Conservation (phyloP, 1,140 invertebrate genomes). For the Drosophila nebulosa region DNA sequence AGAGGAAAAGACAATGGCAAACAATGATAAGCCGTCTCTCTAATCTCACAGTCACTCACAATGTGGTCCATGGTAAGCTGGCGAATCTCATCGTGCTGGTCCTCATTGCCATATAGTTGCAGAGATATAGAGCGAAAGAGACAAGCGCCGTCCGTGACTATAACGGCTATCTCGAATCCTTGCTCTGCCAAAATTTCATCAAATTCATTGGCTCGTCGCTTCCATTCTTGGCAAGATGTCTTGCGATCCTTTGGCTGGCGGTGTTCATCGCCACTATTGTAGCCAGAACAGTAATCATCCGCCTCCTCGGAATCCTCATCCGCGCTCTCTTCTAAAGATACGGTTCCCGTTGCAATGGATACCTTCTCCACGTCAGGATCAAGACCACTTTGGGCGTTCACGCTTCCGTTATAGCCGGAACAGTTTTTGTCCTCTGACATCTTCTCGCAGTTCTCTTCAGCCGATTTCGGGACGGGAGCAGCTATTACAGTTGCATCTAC, state of each 20-base stretch:
- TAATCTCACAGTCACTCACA: too few species aligned
- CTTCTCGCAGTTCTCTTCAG: too few species aligned
- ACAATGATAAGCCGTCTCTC: too few species aligned
- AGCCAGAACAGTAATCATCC: slow-evolving; percentile 82
- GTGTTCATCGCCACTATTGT: slow-evolving; percentile 91
- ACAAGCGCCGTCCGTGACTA: slow-evolving; percentile 95
- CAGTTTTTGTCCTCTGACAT: too few species aligned
- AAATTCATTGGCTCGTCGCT: slow-evolving; percentile 85
- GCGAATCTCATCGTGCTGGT: slow-evolving; percentile 92
- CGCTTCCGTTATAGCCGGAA: too few species aligned
- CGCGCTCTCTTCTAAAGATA: too few species aligned
- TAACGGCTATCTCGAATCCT: slow-evolving; percentile 92
- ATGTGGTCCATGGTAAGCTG: slow-evolving; percentile 97
- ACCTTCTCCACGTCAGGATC: too few species aligned
- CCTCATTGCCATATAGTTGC: slow-evolving; percentile 96
- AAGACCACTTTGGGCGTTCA: too few species aligned
- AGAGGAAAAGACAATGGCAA: too few species aligned
- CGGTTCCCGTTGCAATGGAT: too few species aligned
- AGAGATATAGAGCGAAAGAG: slow-evolving; percentile 95
- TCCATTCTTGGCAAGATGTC: slow-evolving; percentile 84
- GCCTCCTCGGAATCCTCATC: slow-evolving; percentile 38
- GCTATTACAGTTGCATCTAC: too few species aligned
- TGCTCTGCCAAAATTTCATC: slow-evolving; percentile 86
- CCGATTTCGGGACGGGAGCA: too few species aligned
- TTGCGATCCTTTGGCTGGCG: slow-evolving; percentile 82